Evolutionary conservation across 2,797 vertebrate species (phyloP).

Genomic region (Pogonophryne albipinna): DNA sequence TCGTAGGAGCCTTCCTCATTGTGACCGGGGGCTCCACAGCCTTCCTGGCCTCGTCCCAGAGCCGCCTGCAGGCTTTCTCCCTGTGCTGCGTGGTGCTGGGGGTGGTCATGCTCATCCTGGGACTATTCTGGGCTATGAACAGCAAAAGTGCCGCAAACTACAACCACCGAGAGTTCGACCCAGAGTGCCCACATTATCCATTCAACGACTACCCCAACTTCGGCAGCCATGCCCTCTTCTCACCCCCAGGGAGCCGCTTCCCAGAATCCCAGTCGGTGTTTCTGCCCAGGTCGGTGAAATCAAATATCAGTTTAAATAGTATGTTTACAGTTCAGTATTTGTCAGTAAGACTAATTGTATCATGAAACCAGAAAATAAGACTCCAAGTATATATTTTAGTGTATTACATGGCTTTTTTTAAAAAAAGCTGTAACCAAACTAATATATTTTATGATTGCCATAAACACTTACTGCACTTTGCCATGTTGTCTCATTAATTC

Average conservation of each 20-base stretch:
- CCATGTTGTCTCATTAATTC: conserved; percentile 10
- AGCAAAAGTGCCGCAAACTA: conserved; percentile 79
- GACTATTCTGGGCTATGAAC: conserved; percentile 88
- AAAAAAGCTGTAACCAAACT: background rate
- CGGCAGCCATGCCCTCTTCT: conserved; percentile 80
- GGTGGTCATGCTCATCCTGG: conserved; percentile 87
- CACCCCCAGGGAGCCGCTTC: conserved; percentile 78
- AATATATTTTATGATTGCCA: background rate
- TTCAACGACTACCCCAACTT: conserved; percentile 78
- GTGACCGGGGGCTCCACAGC: conserved; percentile 87
- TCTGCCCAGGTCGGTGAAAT: conserved; percentile 81
- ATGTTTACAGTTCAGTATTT: background rate
- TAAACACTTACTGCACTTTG: background rate
- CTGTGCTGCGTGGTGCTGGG: conserved; percentile 88
- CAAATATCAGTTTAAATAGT: background rate
- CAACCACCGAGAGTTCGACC: conserved; percentile 75
- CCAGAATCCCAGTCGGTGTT: conserved; percentile 86
- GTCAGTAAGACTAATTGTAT: background rate
- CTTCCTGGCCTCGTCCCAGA: conserved; percentile 83
- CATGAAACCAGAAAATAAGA: conserved; percentile 1
- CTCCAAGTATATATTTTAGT: background rate
- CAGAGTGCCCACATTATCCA: conserved; percentile 77
- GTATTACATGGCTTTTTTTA: background rate
- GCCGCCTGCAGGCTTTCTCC: conserved; percentile 85
- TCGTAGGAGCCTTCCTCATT: conserved; percentile 87